Percentiles rank a stretch among this genome's conserved stretches.
phyloP scores from a whole-genome alignment of 2,113 vertebrate species.

The Periophthalmus modestus region DNA sequence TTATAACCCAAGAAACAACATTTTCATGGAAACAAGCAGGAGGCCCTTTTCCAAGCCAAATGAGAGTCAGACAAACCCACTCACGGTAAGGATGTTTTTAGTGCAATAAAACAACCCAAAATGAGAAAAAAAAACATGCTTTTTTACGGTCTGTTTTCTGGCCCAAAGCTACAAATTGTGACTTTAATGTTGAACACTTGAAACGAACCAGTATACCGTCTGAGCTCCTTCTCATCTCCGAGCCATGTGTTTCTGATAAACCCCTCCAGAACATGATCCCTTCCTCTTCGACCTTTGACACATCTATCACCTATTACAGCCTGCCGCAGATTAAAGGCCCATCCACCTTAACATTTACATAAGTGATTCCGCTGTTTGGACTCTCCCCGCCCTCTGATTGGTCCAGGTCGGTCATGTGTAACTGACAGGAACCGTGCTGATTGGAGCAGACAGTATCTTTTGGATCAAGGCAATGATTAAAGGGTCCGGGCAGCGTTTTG shows the following conservation, averaged over 20 bases:
- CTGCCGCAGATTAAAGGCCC: constrained; percentile 69
- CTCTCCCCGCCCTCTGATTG: constrained; percentile 57
- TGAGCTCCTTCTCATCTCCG: constrained; percentile 41
- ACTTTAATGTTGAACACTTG: background rate
- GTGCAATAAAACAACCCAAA: too few relatives aligned
- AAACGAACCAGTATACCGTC: background rate
- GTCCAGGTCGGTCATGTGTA: constrained; percentile 68
- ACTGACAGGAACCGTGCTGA: constrained; percentile 80
- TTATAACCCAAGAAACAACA: too few relatives aligned
- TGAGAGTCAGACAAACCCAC: too few relatives aligned
- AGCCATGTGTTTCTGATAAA: constrained; percentile 65
- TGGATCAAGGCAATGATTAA: constrained; percentile 78
- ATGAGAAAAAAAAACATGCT: background rate
- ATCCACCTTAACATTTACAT: constrained; percentile 67
- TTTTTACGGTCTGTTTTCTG: background rate
- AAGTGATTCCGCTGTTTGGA: constrained; percentile 67
- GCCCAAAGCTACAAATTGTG: background rate
- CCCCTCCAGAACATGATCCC: constrained; percentile 62
- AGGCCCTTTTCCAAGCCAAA: too few relatives aligned
- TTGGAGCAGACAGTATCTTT: constrained; percentile 75
- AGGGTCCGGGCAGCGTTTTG: constrained; percentile 64
- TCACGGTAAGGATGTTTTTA: too few relatives aligned
- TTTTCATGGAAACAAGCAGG: too few relatives aligned
- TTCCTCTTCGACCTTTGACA: constrained; percentile 65
- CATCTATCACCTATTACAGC: constrained; percentile 68